These are phyloP conservation scores for Saguinus midas DNA, from an alignment of 2,113 vertebrate species.

Conservation along the genomic window DNA sequence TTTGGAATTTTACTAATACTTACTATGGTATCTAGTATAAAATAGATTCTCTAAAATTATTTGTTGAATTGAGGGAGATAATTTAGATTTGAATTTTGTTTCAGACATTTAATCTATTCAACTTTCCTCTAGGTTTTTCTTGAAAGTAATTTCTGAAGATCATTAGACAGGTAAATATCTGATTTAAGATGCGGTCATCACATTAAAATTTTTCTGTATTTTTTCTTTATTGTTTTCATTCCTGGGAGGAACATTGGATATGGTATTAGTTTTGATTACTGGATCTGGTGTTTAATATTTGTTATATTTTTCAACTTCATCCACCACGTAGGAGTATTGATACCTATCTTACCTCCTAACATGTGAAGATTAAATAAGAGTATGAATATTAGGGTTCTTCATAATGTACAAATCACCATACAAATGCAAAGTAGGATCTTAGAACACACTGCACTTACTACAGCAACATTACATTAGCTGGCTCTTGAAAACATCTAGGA, in stretches of 20 bases:
- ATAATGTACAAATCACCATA: neutral
- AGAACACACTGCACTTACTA: neutral
- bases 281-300: neutral
- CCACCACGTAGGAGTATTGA: neutral
- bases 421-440: neutral
- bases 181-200: neutral
- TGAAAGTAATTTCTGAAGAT: neutral
- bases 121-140: neutral
- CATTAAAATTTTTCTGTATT: neutral
- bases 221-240: neutral
- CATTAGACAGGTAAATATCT: neutral
- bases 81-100: neutral
- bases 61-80: neutral
- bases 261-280: neutral
- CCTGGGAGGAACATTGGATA: neutral
- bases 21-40: neutral
- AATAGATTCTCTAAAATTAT: neutral
- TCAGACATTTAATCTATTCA: neutral
- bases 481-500: neutral
- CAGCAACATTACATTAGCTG: neutral
- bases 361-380: neutral
- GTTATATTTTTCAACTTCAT: neutral
- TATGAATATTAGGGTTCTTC: neutral
- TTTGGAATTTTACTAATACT: neutral
- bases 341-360: neutral